Conservation (phyloP, 1,140 invertebrate species). For the Tyrophagus putrescentiae region DNA sequence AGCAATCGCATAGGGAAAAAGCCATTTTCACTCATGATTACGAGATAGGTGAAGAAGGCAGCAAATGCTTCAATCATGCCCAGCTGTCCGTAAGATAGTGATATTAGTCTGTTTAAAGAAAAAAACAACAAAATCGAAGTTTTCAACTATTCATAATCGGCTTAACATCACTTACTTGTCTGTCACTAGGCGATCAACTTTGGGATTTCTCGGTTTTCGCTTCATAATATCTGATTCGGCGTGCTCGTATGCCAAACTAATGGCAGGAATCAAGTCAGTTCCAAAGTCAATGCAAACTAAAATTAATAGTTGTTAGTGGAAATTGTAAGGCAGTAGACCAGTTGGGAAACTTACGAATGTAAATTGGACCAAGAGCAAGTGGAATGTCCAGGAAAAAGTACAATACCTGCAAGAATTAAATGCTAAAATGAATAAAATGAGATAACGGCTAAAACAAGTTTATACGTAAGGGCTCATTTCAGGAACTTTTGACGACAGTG, state of each 20-base stretch:
- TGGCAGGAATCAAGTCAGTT: constrained; percentile 84
- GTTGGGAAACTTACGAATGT: no score
- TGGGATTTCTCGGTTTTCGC: constrained; percentile 75
- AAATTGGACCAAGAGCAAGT: constrained; percentile 89
- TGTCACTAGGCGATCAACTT: constrained; percentile 73
- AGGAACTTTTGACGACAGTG: constrained; percentile 95
- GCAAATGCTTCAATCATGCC: constrained; percentile 98
- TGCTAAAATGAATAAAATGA: no score
- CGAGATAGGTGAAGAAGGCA: constrained; percentile 97
- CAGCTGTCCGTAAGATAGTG: constrained; percentile 92
- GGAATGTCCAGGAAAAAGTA: constrained; percentile 95
- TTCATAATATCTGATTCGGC: constrained; percentile 95
- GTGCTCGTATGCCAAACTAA: constrained; percentile 53
- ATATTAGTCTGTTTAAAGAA: constrained; percentile 34
- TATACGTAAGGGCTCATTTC: constrained; percentile 98
- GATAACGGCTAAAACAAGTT: no score
- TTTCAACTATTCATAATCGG: no score
- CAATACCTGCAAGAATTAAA: no score
- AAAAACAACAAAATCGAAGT: constrained; percentile 39
- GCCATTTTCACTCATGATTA: constrained; percentile 97
- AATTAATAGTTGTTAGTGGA: constrained; percentile 39
- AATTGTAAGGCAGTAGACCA: constrained; percentile 93
- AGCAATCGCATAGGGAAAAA: constrained; percentile 71
- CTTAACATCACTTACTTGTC: constrained; percentile 29
- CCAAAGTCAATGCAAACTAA: constrained; percentile 99